Base-by-base conservation (phyloP, 2,888 invertebrate species). In the Oscheius sp. region DNA sequence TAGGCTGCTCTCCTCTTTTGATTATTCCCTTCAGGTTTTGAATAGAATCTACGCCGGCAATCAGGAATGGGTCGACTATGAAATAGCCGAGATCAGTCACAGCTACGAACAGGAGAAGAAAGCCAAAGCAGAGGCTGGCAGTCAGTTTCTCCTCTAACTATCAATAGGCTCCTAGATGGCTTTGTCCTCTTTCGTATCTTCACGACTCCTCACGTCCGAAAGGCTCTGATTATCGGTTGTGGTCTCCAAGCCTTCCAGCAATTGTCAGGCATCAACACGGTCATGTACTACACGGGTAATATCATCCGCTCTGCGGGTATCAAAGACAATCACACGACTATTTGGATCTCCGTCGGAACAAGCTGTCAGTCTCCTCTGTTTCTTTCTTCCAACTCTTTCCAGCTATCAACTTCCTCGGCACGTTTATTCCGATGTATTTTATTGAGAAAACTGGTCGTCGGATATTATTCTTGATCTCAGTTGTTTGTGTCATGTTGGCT, bases 261-360 rank as follows among this genome's bases (percentile, higher is more conserved):
- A 18, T 49, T 66, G 9, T 66, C 66, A 5, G 66, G 66, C 23
- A 66, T 66, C 66, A 91, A 91, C 84, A 91, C 91, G 6, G 90
- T 91, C 74, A 91, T 89, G 90, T 91, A 91, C 85, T 91, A 91
- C 85, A 90, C 91, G 80, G 91, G 91, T 5, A 90, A 90, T 72
- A 91, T 91, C 72, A 91, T 91, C 21, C 86, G 89, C 69, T 90
- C 90, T 88, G 88, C 90, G 0, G 90, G 90, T 18, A 82, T 90
- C 0, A 81, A 87, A 16, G 88, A 90, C 66, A 85, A 88, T 53
- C 87, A 87, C 49, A 83, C 81, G 55, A 91, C 90, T 12, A 91
- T 91, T 73, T 91, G 91, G 91, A 80, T 91, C 69, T 82, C 83
- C 2, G 84, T 80, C 18, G 85, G 81, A 63, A 83, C 89, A 18